A percentile compares a stretch with the other conserved stretches of the same genome.
These are phyloP conservation scores for Vimba vimba DNA, from an alignment of 2,113 vertebrate species.

Conservation along the genomic window DNA sequence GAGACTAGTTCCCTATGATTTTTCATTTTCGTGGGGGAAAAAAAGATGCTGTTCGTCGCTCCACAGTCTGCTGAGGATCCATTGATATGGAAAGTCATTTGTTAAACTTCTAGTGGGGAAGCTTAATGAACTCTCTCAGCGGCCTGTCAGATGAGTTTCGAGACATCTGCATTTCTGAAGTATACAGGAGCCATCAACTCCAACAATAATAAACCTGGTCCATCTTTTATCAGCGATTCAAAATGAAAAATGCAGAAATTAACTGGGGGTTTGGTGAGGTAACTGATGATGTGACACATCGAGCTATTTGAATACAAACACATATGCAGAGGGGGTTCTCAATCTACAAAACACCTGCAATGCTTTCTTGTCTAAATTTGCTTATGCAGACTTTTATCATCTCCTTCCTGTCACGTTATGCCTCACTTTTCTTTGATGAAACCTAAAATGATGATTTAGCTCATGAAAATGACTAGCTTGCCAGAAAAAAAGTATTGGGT, in stretches of 20 bases:
- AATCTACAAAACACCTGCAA: neutral
- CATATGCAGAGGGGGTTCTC: neutral
- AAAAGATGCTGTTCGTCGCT: slow-evolving; percentile 19
- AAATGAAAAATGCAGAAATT: slow-evolving; percentile 27
- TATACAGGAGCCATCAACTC: neutral
- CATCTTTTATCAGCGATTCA: slow-evolving; percentile 8
- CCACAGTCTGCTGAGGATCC: slow-evolving; percentile 44
- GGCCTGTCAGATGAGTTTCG: slow-evolving; percentile 52
- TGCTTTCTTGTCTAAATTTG: slow-evolving; percentile 4
- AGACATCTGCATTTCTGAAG: slow-evolving; percentile 42
- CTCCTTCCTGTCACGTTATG: neutral
- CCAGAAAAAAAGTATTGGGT: neutral
- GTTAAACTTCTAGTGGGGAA: slow-evolving; percentile 41
- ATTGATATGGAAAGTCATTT: slow-evolving; percentile 47
- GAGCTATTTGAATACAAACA: slow-evolving; percentile 5
- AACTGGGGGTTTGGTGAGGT: neutral
- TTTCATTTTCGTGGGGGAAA: neutral
- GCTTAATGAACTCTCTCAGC: slow-evolving; percentile 38
- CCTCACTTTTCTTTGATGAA: slow-evolving; percentile 13
- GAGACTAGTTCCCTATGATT: neutral
- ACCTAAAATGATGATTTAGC: slow-evolving; percentile 18
- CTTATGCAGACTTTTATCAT: neutral
- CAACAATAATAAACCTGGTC: slow-evolving; percentile 30
- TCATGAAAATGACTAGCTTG: neutral
- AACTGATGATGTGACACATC: slow-evolving; percentile 28